phyloP scores from a whole-genome alignment of 2,888 invertebrate species.

The Pasiphila rectangulata region DNA sequence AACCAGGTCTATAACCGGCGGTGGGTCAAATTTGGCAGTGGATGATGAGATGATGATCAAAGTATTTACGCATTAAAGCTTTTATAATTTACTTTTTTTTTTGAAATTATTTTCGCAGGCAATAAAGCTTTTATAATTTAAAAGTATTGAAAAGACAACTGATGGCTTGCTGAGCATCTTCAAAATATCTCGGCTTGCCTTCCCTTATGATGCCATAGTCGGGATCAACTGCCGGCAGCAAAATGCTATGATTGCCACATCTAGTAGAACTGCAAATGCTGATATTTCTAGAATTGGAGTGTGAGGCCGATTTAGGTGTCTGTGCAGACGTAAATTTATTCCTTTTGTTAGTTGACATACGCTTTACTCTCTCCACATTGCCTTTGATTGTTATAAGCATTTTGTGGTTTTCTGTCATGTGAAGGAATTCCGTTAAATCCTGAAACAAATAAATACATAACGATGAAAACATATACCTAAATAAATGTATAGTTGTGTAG shows the following conservation, averaged over 20 bases:
- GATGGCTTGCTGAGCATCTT: slow-evolving; percentile 69
- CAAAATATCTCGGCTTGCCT: slow-evolving; percentile 66
- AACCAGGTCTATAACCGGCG: too few species aligned
- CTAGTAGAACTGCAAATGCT: slow-evolving; percentile 38
- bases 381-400: slow-evolving; percentile 59
- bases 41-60: too few species aligned
- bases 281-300: slow-evolving; percentile 46
- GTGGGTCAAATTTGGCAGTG: too few species aligned
- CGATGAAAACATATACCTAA: too few species aligned
- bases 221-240: slow-evolving; percentile 62
- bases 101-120: too few species aligned
- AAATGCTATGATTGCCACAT: slow-evolving; percentile 23
- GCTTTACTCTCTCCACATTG: slow-evolving; percentile 58
- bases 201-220: slow-evolving; percentile 65
- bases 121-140: slow-evolving; percentile 61
- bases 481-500: too few species aligned
- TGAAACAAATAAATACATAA: slow-evolving; percentile 32
- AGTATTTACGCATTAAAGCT: too few species aligned
- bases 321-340: slow-evolving; percentile 53
- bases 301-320: slow-evolving; percentile 44
- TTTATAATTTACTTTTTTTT: too few species aligned
- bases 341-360: slow-evolving; percentile 55
- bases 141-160: slow-evolving; percentile 62
- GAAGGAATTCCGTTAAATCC: slow-evolving; percentile 63
- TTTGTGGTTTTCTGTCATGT: slow-evolving; percentile 61